Base-by-base conservation (phyloP, 2,797 vertebrate genomes). In the Rhincodon typus region DNA sequence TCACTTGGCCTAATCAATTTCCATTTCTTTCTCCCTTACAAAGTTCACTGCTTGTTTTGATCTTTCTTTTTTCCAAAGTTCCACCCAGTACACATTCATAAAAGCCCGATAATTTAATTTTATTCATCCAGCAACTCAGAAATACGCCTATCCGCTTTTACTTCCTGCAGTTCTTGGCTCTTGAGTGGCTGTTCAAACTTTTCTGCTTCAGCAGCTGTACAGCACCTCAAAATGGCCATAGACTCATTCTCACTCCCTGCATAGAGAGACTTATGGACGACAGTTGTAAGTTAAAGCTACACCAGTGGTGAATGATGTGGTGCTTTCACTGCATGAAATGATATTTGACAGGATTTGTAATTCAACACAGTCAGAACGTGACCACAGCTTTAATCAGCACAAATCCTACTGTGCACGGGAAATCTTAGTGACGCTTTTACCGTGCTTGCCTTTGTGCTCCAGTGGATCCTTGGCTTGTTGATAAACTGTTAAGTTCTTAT, bases 311-410 rank as follows among this genome's bases (percentile, higher is more conserved):
- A 95, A 95, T 95, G 94, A 42, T 93, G 62, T 23, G n/a, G 21
- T 42, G 38, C 90, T 50, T 95, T 95, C 13, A 34, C 70, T 50
- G 93, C 30, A 42, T n/a, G 12, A 50, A 94, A 74, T 46, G 69
- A 74, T 77, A 95, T 95, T 70, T 53, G 94, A 95, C 70, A 95
- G 70, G 70, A 77, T 53, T 94, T 42, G 70, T 94, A 94, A 94
- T 74, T 46, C 69, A 53, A 94, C 70, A 53, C 67, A 95, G 69
- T 25, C 70, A 95, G 30, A 95, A 77, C 4, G 17, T 17, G 70
- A 53, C 94, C 17, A 17, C 94, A 74, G 69, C 67, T 77, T 19
- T 77, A 74, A 95, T 74, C 94, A 77, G 27, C 70, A n/a, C 50
- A 95, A 95, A 95, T 74, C 70, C 42, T 74, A 34, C 94, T 50